Conservation (phyloP, 2,888 invertebrate genomes). For the Oxytorus armatus region DNA sequence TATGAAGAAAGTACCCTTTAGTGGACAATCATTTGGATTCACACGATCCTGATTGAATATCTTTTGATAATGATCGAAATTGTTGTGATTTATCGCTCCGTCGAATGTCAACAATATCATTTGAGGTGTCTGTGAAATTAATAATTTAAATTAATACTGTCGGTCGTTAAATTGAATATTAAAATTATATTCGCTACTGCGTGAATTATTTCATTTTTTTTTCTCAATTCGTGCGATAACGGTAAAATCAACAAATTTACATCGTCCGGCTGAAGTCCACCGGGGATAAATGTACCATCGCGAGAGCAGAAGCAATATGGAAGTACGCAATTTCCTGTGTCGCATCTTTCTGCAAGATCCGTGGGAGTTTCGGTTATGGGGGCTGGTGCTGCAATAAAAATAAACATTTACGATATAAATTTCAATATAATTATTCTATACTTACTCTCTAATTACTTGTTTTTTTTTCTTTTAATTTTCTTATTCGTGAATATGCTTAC, state of each 20-base stretch:
- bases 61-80: slow-evolving; percentile 94
- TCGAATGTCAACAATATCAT: slow-evolving; percentile 97
- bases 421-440: not conserved
- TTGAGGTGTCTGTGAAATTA: slow-evolving; percentile 92
- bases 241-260: slow-evolving; percentile 85
- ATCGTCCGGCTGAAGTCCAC: slow-evolving; percentile 92
- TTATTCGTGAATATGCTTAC: slow-evolving; percentile 86
- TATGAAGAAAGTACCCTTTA: slow-evolving; percentile 96
- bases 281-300: slow-evolving; percentile 95
- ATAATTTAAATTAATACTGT: not conserved
- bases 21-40: slow-evolving; percentile 95
- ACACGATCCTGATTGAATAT: slow-evolving; percentile 92
- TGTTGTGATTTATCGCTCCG: slow-evolving; percentile 96
- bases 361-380: slow-evolving; percentile 93
- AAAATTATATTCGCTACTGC: too few relatives aligned
- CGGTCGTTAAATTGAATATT: not conserved
- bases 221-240: not conserved
- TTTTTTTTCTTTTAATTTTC: not conserved
- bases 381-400: slow-evolving; percentile 88
- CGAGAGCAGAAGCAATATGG: slow-evolving; percentile 97
- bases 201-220: too few relatives aligned
- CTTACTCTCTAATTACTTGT: too few relatives aligned
- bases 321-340: slow-evolving; percentile 90
- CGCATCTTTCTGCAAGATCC: slow-evolving; percentile 93
- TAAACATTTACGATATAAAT: not conserved